phyloP scores from a whole-genome alignment of 1,140 invertebrate species.

The Drosophila burlai region DNA sequence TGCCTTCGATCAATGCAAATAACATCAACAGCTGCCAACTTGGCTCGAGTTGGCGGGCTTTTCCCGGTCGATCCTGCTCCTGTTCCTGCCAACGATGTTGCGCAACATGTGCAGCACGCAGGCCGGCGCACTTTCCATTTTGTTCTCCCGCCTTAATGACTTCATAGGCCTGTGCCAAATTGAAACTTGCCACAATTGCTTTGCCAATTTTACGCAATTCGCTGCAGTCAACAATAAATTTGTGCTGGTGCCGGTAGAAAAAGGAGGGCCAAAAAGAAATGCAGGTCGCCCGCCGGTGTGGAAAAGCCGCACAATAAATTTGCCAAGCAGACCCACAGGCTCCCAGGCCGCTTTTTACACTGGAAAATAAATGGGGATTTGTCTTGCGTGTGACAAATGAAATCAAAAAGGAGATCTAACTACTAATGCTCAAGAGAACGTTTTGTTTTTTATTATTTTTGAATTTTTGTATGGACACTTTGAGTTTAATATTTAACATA shows the following conservation, averaged over 20 bases:
- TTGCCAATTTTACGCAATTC: slow-evolving; percentile 80
- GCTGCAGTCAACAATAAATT: slow-evolving; percentile 82
- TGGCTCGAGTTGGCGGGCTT: slow-evolving; percentile 42
- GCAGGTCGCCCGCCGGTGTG: slow-evolving; percentile 59
- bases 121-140: slow-evolving; percentile 50
- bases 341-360: slow-evolving; percentile 39
- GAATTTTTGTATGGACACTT: too few species aligned
- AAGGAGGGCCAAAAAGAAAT: slow-evolving; percentile 64
- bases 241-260: slow-evolving; percentile 54
- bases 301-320: slow-evolving; percentile 71
- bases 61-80: slow-evolving; percentile 10
- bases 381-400: background rate
- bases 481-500: background rate
- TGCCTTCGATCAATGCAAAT: slow-evolving; percentile 59
- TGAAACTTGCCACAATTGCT: slow-evolving; percentile 78
- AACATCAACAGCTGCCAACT: slow-evolving; percentile 62
- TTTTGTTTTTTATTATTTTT: background rate
- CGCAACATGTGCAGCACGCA: slow-evolving; percentile 26
- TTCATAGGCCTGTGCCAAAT: slow-evolving; percentile 68
- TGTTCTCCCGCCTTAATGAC: slow-evolving; percentile 58
- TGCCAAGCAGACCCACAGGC: slow-evolving; percentile 51
- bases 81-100: slow-evolving; percentile 31
- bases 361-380: background rate
- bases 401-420: background rate
- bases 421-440: background rate